These are phyloP conservation scores for Halcyon malimbica DNA, from an alignment of 2,113 vertebrate species.

Conservation along the genomic window DNA sequence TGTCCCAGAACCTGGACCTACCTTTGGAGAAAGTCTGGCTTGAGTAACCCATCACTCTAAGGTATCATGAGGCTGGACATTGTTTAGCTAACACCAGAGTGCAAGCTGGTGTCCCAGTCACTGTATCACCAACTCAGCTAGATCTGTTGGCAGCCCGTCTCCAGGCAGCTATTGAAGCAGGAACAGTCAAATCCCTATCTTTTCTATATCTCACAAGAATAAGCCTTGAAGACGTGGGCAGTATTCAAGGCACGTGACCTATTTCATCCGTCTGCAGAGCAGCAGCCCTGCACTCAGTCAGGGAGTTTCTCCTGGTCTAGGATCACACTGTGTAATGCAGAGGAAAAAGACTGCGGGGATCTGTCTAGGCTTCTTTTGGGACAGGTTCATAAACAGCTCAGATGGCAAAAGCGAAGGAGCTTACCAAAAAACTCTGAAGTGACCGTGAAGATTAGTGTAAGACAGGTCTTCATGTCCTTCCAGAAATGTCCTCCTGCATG, in stretches of 20 bases:
- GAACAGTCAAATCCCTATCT: neutral
- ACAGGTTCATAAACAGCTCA: neutral
- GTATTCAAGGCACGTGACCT: neutral
- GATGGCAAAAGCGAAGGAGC: neutral
- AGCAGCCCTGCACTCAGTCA: fast-evolving
- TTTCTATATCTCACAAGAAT: neutral
- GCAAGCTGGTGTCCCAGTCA: fast-evolving
- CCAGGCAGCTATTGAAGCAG: neutral
- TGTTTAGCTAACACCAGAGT: neutral
- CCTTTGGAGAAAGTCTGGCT: neutral
- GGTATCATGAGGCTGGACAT: too few relatives aligned
- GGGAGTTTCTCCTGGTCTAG: neutral
- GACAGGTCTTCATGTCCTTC: neutral
- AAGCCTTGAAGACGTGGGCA: neutral
- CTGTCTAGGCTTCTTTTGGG: neutral
- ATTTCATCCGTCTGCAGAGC: neutral
- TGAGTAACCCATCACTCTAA: neutral
- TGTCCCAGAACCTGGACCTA: neutral
- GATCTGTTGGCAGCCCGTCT: neutral
- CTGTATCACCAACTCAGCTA: neutral
- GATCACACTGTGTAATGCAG: neutral
- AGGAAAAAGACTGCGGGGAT: neutral
- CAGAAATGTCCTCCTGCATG: neutral
- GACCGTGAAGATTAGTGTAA: neutral
- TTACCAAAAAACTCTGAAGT: neutral